phyloP scores from a whole-genome alignment of 1,140 invertebrate genomes.

The Lethocerus indicus region DNA sequence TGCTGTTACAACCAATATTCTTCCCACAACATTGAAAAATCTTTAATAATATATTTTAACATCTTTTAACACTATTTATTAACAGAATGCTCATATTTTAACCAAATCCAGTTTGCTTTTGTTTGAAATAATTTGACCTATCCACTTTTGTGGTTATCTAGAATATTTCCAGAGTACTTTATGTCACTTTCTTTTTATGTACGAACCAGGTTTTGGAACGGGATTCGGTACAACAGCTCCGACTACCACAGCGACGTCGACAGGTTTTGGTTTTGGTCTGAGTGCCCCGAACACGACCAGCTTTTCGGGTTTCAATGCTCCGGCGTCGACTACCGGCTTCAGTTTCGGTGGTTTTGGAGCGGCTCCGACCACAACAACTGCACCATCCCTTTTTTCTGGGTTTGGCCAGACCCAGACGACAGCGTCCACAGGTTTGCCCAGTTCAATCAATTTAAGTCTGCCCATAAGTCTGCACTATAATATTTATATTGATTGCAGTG shows the following conservation, averaged over 20 bases:
- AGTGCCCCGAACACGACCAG: slow-evolving; percentile 27
- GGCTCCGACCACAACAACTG: slow-evolving; percentile 11
- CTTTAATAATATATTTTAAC: too few species aligned
- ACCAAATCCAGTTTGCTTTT: too few species aligned
- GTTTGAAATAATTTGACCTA: too few species aligned
- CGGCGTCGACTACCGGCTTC: slow-evolving; percentile 25
- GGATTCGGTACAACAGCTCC: slow-evolving; percentile 19
- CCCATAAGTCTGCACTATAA: too few species aligned
- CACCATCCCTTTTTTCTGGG: slow-evolving; percentile 18
- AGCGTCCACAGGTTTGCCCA: slow-evolving; percentile 12
- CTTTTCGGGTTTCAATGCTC: slow-evolving; percentile 35
- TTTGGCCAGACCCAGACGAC: slow-evolving; percentile 18
- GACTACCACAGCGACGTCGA: slow-evolving; percentile 18
- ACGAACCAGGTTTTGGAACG: background rate
- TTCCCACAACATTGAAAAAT: too few species aligned
- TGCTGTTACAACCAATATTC: too few species aligned
- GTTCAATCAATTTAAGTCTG: too few species aligned
- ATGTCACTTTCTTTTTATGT: background rate
- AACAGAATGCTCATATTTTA: too few species aligned
- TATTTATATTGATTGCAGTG: too few species aligned
- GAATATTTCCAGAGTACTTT: background rate
- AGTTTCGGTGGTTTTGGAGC: slow-evolving; percentile 17
- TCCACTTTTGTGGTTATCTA: slow-evolving; percentile 11
- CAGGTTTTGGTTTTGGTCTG: slow-evolving; percentile 30
- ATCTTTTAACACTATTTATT: too few species aligned